A percentile compares a stretch with the other conserved stretches of the same genome.
These are phyloP conservation scores for Paramormyrops kingsleyae DNA, from an alignment of 2,113 vertebrate species.

Conservation along the genomic window DNA sequence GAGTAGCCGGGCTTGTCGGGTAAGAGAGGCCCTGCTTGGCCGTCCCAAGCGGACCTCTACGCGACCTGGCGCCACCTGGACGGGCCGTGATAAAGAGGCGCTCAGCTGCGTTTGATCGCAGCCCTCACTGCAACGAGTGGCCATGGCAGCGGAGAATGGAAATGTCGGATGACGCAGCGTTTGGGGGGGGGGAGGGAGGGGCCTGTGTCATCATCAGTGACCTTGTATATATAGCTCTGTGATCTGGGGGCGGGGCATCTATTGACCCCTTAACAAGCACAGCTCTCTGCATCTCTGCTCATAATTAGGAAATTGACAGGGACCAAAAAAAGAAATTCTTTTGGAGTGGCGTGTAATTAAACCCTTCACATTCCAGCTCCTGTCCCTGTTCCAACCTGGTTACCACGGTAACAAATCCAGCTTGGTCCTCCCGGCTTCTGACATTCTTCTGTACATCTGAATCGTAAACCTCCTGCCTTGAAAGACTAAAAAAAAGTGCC, in stretches of 20 bases:
- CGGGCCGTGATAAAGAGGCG: not conserved
- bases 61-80: not conserved
- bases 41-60: not conserved
- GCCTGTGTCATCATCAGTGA: not conserved
- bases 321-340: not conserved
- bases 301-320: not conserved
- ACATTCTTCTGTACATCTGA: not conserved
- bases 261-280: not conserved
- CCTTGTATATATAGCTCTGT: not conserved
- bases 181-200: not conserved
- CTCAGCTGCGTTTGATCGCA: no score
- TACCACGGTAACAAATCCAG: conserved; percentile 5
- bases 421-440: not conserved
- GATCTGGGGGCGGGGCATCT: not conserved
- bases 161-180: not conserved
- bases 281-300: not conserved
- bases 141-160: not conserved
- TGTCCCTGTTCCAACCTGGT: not conserved
- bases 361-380: conserved; percentile 11
- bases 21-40: not conserved
- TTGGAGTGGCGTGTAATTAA: conserved; percentile 7
- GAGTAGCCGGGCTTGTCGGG: not conserved
- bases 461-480: not conserved
- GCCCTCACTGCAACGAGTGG: not conserved
- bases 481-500: not conserved